Base-by-base conservation (phyloP, 2,888 invertebrate genomes). In the Zhengitettix transpicula region DNA sequence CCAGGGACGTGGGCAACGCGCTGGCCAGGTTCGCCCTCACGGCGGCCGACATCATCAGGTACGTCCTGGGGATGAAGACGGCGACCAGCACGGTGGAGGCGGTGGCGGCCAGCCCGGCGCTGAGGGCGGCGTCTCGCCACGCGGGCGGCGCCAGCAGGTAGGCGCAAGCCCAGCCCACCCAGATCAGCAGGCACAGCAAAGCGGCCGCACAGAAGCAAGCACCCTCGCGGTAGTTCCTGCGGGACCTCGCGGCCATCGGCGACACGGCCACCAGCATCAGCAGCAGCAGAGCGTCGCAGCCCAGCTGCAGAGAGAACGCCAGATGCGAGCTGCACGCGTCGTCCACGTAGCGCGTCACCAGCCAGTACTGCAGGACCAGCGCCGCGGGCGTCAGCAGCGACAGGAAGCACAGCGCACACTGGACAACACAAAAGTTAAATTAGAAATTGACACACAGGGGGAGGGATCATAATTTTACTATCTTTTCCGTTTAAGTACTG, bases 221-320 rank as follows among this genome's bases (percentile, higher is more conserved):
- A 0, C 85, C 85, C 68, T 86, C 85, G 11, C 78, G 77, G 67
- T 85, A 85, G 69, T 85, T 85, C 41, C 85, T 74, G 65, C 81
- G 81, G 1, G 82, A 80, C 58, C 79, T 78, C 60, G 78, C 76
- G 60, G 83, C 78, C 67, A 83, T 78, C 1, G 83, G 84, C 57
- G 79, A 77, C 47, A 81, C 70, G 52, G 78, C 72, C 51, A 83
- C 72, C 12, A 84, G 70, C 5, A 80, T 70, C 11, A 79, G 62
- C 11, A 85, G 71, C 5, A 86, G 71, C 60, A 84, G 74, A 58
- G 79, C 75, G 66, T 84, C 81, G 70, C 85, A 86, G 8, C 79
- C 42, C 61, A 61, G 47, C 47, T 47, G 47, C 47, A 47, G 47
- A n/a, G 47, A 47, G 10, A 62, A 52, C 1, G 55, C 56, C 44